These are phyloP conservation scores for Pheosia tremula DNA, from an alignment of 2,888 invertebrate species.

Conservation along the genomic window DNA sequence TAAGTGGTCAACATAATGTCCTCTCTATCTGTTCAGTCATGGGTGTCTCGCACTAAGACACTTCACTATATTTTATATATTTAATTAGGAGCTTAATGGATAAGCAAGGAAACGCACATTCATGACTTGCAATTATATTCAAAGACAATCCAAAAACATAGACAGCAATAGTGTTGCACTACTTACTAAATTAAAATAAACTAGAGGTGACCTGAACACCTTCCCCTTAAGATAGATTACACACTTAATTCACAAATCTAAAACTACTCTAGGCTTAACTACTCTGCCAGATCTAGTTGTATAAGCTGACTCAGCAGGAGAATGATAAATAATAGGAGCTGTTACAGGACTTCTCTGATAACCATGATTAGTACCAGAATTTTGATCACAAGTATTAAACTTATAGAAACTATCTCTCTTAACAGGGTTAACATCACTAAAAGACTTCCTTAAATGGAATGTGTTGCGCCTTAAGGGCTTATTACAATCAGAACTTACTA, in stretches of 20 bases:
- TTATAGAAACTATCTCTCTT: not conserved
- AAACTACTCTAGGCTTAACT: not conserved
- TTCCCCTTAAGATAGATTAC: constrained; percentile 21
- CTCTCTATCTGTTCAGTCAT: not conserved
- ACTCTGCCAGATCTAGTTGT: not conserved
- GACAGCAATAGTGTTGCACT: too few relatives aligned
- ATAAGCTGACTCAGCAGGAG: not conserved
- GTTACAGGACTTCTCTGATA: not conserved
- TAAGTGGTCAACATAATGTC: not conserved
- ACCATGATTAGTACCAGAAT: not conserved
- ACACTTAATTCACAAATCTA: not conserved
- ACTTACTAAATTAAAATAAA: too few relatives aligned
- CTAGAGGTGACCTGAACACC: constrained; percentile 12
- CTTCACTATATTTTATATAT: too few relatives aligned
- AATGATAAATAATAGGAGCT: not conserved
- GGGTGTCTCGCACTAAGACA: too few relatives aligned
- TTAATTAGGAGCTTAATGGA: too few relatives aligned
- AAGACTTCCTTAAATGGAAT: not conserved
- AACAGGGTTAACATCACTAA: not conserved
- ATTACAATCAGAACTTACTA: not conserved
- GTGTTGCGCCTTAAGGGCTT: not conserved
- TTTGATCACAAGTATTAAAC: not conserved
- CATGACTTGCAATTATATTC: too few relatives aligned
- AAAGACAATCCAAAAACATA: too few relatives aligned
- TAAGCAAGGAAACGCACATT: too few relatives aligned